Percentiles rank a stretch among this genome's conserved stretches.
Evolutionary conservation across 2,113 vertebrate species (phyloP).

Genomic region (Chloebia gouldiae): DNA sequence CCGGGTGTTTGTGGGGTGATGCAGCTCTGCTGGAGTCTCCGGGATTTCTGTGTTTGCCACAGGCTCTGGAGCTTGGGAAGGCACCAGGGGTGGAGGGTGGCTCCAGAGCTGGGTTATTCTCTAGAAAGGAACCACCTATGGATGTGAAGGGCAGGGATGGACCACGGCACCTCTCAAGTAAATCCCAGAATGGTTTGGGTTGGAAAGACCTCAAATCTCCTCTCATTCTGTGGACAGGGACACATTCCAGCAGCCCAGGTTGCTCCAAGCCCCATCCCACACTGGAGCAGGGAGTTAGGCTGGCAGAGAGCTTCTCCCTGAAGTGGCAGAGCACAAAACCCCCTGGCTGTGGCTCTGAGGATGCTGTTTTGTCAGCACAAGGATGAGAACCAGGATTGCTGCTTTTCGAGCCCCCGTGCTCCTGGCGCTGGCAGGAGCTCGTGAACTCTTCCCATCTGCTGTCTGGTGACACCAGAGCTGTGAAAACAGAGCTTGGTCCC

Average conservation of each 20-base stretch:
- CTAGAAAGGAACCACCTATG: rapidly evolving
- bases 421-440: neutral
- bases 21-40: neutral
- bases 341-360: rapidly evolving
- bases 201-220: neutral
- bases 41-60: neutral
- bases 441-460: neutral
- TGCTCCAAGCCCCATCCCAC: neutral
- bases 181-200: neutral
- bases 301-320: too few species aligned
- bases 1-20: neutral
- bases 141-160: neutral
- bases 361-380: neutral
- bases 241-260: neutral
- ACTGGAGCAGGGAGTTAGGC: rapidly evolving
- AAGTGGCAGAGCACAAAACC: neutral
- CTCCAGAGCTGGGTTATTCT: neutral
- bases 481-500: neutral
- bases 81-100: rapidly evolving
- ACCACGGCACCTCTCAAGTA: rapidly evolving
- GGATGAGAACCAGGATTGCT: neutral
- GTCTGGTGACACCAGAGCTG: neutral
- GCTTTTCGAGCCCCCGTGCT: rapidly evolving
- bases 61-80: neutral
- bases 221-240: neutral